Evolutionary conservation across 2,113 vertebrate genomes (phyloP).

Genomic region (Ammospiza caudacuta): DNA sequence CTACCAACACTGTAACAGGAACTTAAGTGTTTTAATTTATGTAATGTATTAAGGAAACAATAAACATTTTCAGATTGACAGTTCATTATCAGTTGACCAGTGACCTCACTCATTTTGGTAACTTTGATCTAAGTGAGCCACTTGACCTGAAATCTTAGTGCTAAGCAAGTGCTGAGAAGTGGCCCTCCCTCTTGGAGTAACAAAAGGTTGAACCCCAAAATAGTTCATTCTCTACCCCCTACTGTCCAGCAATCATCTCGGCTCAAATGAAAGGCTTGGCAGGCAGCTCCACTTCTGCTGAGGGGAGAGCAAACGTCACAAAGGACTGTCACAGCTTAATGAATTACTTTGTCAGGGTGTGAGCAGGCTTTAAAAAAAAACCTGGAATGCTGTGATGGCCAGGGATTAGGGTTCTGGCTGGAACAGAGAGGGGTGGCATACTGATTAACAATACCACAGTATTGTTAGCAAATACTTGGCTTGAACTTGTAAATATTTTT

Average conservation of each 20-base stretch:
- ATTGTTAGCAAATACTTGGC: neutral
- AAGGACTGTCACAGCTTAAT: slow-evolving; percentile 30
- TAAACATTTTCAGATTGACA: slow-evolving; percentile 50
- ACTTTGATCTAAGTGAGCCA: neutral
- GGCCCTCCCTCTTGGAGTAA: neutral
- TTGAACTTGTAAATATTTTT: neutral
- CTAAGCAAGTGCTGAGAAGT: neutral
- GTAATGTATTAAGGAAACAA: slow-evolving; percentile 37
- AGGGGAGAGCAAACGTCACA: slow-evolving; percentile 33
- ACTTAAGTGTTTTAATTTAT: slow-evolving; percentile 32
- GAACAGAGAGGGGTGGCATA: neutral
- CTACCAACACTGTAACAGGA: neutral
- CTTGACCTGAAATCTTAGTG: neutral
- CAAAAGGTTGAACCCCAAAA: neutral
- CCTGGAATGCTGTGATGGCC: neutral
- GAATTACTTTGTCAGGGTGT: slow-evolving; percentile 15
- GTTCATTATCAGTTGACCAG: neutral
- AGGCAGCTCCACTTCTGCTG: neutral
- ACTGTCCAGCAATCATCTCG: neutral
- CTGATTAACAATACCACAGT: neutral
- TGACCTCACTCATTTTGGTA: neutral
- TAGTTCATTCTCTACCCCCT: neutral
- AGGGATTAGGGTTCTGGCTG: neutral
- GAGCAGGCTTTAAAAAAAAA: neutral
- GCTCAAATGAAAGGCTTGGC: neutral